Conservation (phyloP, 1,140 invertebrate species). For the Bombus breviceps region DNA sequence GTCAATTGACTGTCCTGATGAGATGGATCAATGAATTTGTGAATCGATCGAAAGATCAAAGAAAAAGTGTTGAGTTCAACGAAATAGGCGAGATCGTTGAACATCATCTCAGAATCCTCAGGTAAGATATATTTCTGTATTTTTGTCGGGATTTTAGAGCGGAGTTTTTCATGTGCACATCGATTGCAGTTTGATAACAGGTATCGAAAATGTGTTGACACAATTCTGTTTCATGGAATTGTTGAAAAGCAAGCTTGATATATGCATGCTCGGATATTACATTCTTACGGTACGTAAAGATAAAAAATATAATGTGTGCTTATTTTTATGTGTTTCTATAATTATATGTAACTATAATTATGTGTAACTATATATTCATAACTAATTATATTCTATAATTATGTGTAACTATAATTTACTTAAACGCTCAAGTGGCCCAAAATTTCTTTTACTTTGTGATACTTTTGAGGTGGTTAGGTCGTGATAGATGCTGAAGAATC, state of each 20-base stretch:
- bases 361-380: no score
- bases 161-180: neutral
- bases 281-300: slow-evolving; percentile 62
- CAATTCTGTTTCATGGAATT: slow-evolving; percentile 67
- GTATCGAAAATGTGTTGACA: slow-evolving; percentile 59
- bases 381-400: no score
- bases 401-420: neutral
- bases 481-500: no score
- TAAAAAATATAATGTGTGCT: neutral
- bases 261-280: slow-evolving; percentile 71
- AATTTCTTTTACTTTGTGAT: neutral
- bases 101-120: slow-evolving; percentile 47
- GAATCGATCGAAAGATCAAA: neutral
- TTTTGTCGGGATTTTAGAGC: no score
- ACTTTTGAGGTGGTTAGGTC: neutral
- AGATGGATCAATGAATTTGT: slow-evolving; percentile 33
- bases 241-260: slow-evolving; percentile 60
- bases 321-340: neutral
- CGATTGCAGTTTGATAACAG: slow-evolving; percentile 60
- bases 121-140: slow-evolving; percentile 1
- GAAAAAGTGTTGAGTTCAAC: neutral
- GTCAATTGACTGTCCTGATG: slow-evolving; percentile 52
- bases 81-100: slow-evolving; percentile 53
- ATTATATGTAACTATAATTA: no score
- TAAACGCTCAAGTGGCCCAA: neutral